A percentile compares a stretch with the other conserved stretches of the same genome.
Conservation (phyloP, 2,113 vertebrate species). For the Phyllostomus hastatus region DNA sequence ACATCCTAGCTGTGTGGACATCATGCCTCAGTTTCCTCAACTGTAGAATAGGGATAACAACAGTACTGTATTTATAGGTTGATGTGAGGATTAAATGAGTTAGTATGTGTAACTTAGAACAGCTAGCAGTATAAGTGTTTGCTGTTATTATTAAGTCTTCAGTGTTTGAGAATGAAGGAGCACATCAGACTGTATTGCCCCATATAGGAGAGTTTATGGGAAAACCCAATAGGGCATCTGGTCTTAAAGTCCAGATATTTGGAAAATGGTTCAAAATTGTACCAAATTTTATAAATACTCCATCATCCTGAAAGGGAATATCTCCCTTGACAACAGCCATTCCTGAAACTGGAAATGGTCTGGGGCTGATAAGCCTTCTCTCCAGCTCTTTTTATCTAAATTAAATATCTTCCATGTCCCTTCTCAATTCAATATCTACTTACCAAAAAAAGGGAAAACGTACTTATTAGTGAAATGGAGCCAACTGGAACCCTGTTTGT, state of each 20-base stretch:
- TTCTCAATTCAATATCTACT: neutral
- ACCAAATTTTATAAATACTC: neutral
- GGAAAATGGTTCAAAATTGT: slow-evolving; percentile 12
- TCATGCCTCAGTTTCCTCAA: neutral
- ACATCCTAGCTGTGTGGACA: neutral
- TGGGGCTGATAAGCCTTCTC: neutral
- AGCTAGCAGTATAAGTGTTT: neutral
- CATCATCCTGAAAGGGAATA: neutral
- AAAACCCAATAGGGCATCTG: neutral
- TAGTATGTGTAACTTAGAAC: neutral
- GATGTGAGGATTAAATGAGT: neutral
- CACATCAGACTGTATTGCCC: neutral
- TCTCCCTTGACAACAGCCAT: slow-evolving; percentile 1
- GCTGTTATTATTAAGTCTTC: neutral
- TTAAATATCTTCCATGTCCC: neutral
- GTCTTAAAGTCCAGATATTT: neutral
- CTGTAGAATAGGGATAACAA: neutral
- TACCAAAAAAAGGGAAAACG: neutral
- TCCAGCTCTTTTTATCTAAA: neutral
- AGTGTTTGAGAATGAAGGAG: neutral
- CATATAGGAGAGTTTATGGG: neutral
- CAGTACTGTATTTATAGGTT: neutral
- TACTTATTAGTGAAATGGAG: neutral
- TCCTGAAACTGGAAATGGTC: neutral
- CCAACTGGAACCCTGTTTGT: neutral